These are phyloP conservation scores for Aplochiton taeniatus DNA, from an alignment of 2,797 vertebrate species.

Conservation along the genomic window DNA sequence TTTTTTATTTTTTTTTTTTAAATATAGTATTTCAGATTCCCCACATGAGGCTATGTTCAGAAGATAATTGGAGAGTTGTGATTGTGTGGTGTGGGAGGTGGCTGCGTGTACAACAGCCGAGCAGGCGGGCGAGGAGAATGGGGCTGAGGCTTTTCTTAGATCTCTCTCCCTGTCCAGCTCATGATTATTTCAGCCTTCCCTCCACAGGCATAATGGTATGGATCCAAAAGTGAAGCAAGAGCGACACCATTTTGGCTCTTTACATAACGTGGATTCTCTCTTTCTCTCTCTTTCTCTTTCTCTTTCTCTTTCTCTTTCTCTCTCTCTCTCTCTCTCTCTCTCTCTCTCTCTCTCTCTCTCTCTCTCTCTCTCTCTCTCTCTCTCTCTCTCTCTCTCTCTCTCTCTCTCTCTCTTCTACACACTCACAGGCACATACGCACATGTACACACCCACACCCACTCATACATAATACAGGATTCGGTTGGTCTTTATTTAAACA, in stretches of 20 bases:
- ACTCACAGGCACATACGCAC: not conserved
- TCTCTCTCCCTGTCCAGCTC: conserved; percentile 1
- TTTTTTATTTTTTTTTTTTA: not conserved
- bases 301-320: too few relatives aligned
- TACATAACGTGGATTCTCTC: too few relatives aligned
- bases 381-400: not conserved
- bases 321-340: not conserved
- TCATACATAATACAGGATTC: too few relatives aligned
- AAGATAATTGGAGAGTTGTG: not conserved
- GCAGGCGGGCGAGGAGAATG: not conserved
- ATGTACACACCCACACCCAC: not conserved
- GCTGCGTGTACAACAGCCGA: conserved; percentile 1
- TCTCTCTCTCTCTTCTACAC: not conserved
- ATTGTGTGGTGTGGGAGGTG: not conserved
- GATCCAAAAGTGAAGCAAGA: too few relatives aligned
- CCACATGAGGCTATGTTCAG: too few relatives aligned
- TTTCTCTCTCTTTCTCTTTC: too few relatives aligned
- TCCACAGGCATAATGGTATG: too few relatives aligned
- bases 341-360: not conserved
- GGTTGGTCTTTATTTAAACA: conserved; percentile 14
- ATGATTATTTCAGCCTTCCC: conserved; percentile 20
- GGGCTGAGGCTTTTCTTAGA: conserved; percentile 23
- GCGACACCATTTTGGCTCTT: too few relatives aligned
- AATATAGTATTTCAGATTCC: too few relatives aligned
- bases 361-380: not conserved